Base-by-base conservation (phyloP, 2,888 invertebrate species). In the Clanis bilineata region DNA sequence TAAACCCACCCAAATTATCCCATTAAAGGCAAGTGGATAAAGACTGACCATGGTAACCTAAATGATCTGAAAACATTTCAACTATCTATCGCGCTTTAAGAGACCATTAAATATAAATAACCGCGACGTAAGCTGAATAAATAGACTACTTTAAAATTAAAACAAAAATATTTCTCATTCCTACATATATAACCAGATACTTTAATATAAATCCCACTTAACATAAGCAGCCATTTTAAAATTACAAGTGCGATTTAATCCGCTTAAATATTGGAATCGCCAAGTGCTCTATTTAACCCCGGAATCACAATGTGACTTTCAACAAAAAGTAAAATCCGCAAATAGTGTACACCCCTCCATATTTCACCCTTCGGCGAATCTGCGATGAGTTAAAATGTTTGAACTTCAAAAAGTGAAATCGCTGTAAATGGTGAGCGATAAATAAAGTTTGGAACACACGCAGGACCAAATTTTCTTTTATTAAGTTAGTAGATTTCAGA, bases 311-410 rank as follows among this genome's bases (percentile, higher is more conserved):
- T 66, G 70, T 63, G 69, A 71, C 76, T 79, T 51, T 51, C 51
- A 32, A 82, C 80, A 76, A 83, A 79, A 79, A 76, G 71, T 71
- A 73, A 82, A 88, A 89, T 88, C 87, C 78, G 83, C 86, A 83
- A 85, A 84, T 81, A 80, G 73, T 72, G 69, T 72, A 73, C 73
- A 68, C 68, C 82, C 80, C 78, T 69, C 68, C 77, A 88, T 87
- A 87, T 89, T 91, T 88, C 79, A 88, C 86, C 90, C 90, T 82
- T 83, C 85, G 74, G 60, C 73, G 72, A 77, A 71, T 70, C 71
- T 67, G 69, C 65, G 77, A 68, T 77, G 72, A 81, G 73, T 76
- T 82, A 73, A 79, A 83, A 82, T 77, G 79, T 80, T 84, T 79
- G 77, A 85, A 82, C 75, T 83, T 77, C 73, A 73, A 78, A 80